Evolutionary conservation across 2,113 vertebrate genomes (phyloP), one percentile per base, ranked within the genome.

Genomic region (Oenanthe melanoleuca): DNA sequence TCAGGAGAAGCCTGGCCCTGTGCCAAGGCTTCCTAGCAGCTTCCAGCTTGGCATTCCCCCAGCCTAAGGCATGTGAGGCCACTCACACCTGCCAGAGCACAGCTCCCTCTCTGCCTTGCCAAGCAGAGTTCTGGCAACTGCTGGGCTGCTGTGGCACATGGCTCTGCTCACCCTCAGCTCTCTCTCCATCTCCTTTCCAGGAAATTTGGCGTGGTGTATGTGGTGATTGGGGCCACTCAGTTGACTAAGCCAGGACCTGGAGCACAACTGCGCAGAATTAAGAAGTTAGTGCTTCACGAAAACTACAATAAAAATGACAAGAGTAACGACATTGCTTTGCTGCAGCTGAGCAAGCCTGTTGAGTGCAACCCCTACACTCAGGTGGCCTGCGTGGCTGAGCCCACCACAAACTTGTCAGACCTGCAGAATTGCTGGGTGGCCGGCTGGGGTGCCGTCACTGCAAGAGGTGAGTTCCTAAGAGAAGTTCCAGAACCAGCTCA

Each of bases 51-150:
- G 29, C 25, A 22, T 57, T 47, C 8, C 42, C 19, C 2, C 25
- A 37, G 33, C 11, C 33, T 45, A 9, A 57, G 7, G 2, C 4
- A 4, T 55, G 23, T 1, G 1, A 34, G 19, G 19, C 25, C 42
- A 74, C 33, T 74, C 42, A 29, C 11, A 55, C 14, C 8, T 33
- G 50, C 29, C 50, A 33, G 37, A 42, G 37, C 29, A 33, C 16
- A 18, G 21, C 12, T 33, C 37, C 15, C 15, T 33, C 29, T 42
- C 22, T 72, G 29, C 22, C 29, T 33, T 55, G 12, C 5, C 38
- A 42, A 20, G 37, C 12, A 11, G 29, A 55, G 16, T 5, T 33
- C 5, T 40, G 22, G 28, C 11, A 14, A 11, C 16, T 20, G 69
- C 69, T 42, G 29, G 29, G 53, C 53, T 33, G 19, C 29, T 31